phyloP scores from a whole-genome alignment of 2,797 vertebrate species.

The Melanotaenia maccullochi region DNA sequence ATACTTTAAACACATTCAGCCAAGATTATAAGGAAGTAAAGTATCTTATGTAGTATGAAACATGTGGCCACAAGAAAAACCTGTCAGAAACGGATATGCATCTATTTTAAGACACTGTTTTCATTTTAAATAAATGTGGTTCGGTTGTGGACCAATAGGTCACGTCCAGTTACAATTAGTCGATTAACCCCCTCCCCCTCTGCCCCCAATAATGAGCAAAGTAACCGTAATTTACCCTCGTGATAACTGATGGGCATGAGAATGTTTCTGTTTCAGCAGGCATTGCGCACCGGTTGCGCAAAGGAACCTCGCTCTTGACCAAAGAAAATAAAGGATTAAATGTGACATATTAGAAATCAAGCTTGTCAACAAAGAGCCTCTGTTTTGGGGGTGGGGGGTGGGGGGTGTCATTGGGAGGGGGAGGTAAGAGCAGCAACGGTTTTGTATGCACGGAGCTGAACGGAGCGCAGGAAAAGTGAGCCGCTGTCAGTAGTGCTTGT shows the following conservation, averaged over 20 bases:
- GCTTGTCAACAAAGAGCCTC: slow-evolving; percentile 75
- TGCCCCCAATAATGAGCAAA: slow-evolving; percentile 35
- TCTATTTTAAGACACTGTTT: slow-evolving; percentile 18
- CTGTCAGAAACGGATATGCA: slow-evolving; percentile 33
- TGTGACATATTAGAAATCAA: slow-evolving; percentile 64
- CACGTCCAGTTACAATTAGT: slow-evolving; percentile 26
- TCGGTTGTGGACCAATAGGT: slow-evolving; percentile 18
- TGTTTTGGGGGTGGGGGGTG: slow-evolving; percentile 55
- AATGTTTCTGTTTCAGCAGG: slow-evolving; percentile 9
- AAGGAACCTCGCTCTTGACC: slow-evolving; percentile 20
- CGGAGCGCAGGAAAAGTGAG: slow-evolving; percentile 85
- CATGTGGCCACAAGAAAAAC: slow-evolving; percentile 1
- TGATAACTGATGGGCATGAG: slow-evolving; percentile 43
- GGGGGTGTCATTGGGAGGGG: slow-evolving; percentile 20
- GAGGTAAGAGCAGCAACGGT: slow-evolving; percentile 27
- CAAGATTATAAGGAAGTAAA: neutral
- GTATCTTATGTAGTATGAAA: neutral
- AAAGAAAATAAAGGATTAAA: slow-evolving; percentile 43
- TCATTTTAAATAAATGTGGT: slow-evolving; percentile 30
- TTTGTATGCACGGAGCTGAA: slow-evolving; percentile 78
- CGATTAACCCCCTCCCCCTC: slow-evolving; percentile 5
- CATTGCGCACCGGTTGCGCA: slow-evolving; percentile 38
- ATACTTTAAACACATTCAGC: slow-evolving; percentile 37
- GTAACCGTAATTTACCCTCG: slow-evolving; percentile 16
- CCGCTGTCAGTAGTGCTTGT: slow-evolving; percentile 85